Conservation (phyloP, 2,797 vertebrate genomes). For the Todus mexicanus region DNA sequence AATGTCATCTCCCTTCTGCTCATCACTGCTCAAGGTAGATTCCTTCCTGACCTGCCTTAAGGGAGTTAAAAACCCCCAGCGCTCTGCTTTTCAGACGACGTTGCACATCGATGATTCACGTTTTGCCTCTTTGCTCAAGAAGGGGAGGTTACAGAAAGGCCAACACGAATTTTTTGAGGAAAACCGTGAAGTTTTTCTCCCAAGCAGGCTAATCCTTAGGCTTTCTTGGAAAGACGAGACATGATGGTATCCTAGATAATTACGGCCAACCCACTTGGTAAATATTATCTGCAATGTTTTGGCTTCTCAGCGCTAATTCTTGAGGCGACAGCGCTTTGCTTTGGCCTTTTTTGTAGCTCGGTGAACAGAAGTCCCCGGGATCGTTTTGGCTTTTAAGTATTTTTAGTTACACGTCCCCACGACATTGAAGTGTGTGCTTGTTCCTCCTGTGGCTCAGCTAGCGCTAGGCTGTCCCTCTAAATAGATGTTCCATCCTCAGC, state of each 20-base stretch:
- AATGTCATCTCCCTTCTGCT: not conserved
- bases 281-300: not conserved
- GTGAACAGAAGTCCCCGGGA: not conserved
- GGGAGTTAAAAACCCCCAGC: not conserved
- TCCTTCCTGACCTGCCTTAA: not conserved
- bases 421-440: not conserved
- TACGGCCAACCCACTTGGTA: not conserved
- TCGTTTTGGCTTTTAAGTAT: not conserved
- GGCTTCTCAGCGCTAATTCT: not conserved
- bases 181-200: not conserved
- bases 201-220: not conserved
- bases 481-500: conserved; percentile 41
- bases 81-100: rapidly evolving
- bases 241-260: not conserved
- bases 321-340: not conserved
- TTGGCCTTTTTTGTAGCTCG: not conserved
- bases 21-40: not conserved
- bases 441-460: conserved; percentile 1
- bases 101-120: not conserved
- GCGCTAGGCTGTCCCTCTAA: conserved; percentile 20
- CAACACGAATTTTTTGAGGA: not conserved
- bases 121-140: not conserved
- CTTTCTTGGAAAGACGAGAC: not conserved
- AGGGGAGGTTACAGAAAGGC: not conserved
- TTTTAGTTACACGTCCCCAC: not conserved